Evolutionary conservation across 2,888 invertebrate species (phyloP).

Genomic region (Labia minor): DNA sequence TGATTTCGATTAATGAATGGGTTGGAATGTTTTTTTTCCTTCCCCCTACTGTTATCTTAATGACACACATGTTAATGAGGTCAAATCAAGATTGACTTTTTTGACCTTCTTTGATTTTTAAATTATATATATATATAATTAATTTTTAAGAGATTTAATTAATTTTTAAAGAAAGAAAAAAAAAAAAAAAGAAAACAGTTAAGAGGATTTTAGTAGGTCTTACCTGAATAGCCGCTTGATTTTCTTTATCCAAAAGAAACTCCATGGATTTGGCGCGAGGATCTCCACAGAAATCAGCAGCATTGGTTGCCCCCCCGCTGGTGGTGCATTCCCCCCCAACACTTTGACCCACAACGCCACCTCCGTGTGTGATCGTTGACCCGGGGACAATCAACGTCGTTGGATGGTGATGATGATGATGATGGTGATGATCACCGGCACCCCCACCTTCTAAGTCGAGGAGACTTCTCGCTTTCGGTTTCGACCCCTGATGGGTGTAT

Average conservation of each 20-base stretch:
- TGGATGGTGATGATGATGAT: slow-evolving; percentile 14
- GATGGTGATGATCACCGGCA: slow-evolving; percentile 29
- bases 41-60: no score
- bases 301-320: slow-evolving; percentile 30
- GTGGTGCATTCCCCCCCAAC: slow-evolving; percentile 29
- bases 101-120: no score
- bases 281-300: slow-evolving; percentile 29
- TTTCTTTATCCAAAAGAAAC: slow-evolving; percentile 87
- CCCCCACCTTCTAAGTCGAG: slow-evolving; percentile 47
- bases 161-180: no score
- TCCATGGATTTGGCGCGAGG: slow-evolving; percentile 74
- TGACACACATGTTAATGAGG: no score
- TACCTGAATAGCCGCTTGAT: slow-evolving; percentile 76
- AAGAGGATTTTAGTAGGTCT: no score
- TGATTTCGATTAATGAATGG: no score
- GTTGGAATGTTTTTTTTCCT: no score
- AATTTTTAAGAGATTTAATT: no score
- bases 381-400: slow-evolving; percentile 14
- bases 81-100: no score
- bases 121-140: no score
- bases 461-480: slow-evolving; percentile 53
- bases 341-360: not conserved
- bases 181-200: no score
- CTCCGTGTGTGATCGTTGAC: slow-evolving; percentile 5
- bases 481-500: slow-evolving; percentile 16